phyloP scores from a whole-genome alignment of 2,797 vertebrate species.

The Thunnus albacares region DNA sequence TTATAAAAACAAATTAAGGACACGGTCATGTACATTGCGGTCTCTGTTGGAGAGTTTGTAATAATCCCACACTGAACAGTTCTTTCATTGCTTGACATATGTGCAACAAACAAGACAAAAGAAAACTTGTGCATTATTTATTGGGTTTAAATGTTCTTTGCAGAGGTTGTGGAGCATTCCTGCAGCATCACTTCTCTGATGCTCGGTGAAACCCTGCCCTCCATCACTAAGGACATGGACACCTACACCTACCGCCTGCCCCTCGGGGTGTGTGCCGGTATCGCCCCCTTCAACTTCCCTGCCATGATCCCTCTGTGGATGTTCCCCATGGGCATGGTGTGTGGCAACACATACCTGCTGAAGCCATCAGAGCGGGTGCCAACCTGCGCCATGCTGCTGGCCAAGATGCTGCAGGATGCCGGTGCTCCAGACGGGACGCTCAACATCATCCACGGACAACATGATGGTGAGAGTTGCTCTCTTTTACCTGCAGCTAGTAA shows the following conservation, averaged over 20 bases:
- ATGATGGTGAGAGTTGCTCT: constrained; percentile 85
- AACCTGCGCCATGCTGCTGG: constrained; percentile 93
- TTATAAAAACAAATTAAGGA: not conserved
- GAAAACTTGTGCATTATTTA: no score
- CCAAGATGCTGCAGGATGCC: constrained; percentile 94
- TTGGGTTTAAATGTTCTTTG: constrained; percentile 34
- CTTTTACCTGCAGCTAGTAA: not conserved
- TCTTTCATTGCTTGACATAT: no score
- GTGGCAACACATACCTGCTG: constrained; percentile 96
- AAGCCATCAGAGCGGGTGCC: constrained; percentile 97
- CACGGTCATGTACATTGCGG: not conserved
- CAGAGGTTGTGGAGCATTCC: constrained; percentile 97
- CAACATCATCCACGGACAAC: constrained; percentile 96
- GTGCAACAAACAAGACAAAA: no score
- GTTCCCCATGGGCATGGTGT: constrained; percentile 97
- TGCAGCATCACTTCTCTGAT: constrained; percentile 97
- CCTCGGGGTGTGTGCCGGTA: constrained; percentile 94
- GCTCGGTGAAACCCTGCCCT: constrained; percentile 96
- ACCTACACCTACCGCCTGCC: constrained; percentile 93
- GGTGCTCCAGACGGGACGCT: constrained; percentile 95
- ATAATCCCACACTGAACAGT: no score
- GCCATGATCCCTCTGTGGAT: constrained; percentile 99
- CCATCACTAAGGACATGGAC: constrained; percentile 98
- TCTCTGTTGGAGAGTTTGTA: no score
- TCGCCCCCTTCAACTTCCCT: constrained; percentile 97